A percentile compares a stretch with the other conserved stretches of the same genome.
Evolutionary conservation across 2,113 vertebrate species (phyloP).

Genomic region (Cololabis saira): DNA sequence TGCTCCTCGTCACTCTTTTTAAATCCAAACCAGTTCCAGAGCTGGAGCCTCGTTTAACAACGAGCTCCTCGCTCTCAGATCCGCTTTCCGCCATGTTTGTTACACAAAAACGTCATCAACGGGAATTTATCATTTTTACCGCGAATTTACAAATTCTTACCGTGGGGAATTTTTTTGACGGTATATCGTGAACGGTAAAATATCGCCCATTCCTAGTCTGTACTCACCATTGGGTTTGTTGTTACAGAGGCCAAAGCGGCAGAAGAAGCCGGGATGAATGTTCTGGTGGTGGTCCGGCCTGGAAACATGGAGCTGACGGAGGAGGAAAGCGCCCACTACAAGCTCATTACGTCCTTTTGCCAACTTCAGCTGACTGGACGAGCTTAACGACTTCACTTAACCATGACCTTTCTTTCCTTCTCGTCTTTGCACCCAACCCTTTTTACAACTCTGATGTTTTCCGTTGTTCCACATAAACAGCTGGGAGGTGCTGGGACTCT

Average conservation of each 20-base stretch:
- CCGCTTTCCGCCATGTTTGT: no score
- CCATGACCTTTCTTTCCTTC: background rate
- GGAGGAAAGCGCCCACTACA: slow-evolving; percentile 88
- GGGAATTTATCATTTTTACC: no score
- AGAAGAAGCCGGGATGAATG: slow-evolving; percentile 87
- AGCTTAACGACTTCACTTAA: slow-evolving; percentile 69
- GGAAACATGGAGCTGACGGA: slow-evolving; percentile 95
- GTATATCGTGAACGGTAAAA: no score
- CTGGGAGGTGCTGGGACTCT: slow-evolving; percentile 16
- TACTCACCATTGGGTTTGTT: slow-evolving; percentile 13
- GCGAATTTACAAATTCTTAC: no score
- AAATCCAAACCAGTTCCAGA: no score
- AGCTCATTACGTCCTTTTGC: slow-evolving; percentile 88
- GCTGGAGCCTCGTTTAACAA: no score
- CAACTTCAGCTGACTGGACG: slow-evolving; percentile 85
- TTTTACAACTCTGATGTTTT: slow-evolving; percentile 26
- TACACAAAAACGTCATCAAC: no score
- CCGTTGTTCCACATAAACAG: slow-evolving; percentile 1
- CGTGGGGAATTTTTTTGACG: no score
- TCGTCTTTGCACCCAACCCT: slow-evolving; percentile 1
- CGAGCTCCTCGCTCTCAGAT: no score
- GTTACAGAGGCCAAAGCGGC: slow-evolving; percentile 91
- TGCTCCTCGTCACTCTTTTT: no score
- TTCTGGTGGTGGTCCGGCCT: slow-evolving; percentile 89
- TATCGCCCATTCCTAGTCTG: no score